Percentiles rank a stretch among this genome's conserved stretches.
Conservation (phyloP, 2,888 invertebrate species). For the Macrosiphum euphorbiae region DNA sequence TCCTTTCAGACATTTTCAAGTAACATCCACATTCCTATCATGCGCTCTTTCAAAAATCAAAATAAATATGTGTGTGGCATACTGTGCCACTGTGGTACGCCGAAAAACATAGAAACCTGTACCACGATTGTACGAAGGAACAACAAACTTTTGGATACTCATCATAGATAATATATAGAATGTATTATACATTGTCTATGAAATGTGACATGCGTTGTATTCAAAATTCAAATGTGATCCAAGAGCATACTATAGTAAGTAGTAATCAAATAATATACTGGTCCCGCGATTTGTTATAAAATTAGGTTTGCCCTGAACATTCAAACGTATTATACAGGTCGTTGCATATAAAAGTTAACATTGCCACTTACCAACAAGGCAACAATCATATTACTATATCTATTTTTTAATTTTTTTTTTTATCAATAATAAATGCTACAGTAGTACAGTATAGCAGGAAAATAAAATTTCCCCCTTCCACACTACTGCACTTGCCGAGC, state of each 20-base stretch:
- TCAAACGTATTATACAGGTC: too few species aligned
- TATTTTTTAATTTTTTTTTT: too few species aligned
- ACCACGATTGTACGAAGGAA: not conserved
- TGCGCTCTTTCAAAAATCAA: not conserved
- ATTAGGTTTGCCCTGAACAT: not conserved
- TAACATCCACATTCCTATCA: not conserved
- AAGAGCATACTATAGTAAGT: not conserved
- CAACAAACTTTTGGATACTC: not conserved
- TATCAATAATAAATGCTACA: not conserved
- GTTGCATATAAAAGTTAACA: too few species aligned
- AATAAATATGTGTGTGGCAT: not conserved
- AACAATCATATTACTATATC: not conserved
- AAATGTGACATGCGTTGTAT: not conserved
- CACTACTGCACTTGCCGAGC: not conserved
- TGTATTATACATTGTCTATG: not conserved
- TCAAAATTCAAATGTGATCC: not conserved
- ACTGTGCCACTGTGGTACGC: not conserved
- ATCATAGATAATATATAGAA: not conserved
- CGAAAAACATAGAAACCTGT: not conserved
- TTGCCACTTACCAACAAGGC: not conserved
- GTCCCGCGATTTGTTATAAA: not conserved
- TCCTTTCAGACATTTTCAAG: not conserved
- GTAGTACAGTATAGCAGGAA: not conserved
- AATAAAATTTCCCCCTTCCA: not conserved
- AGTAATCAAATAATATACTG: not conserved